These are phyloP conservation scores for Porites evermanni DNA, from an alignment of 92 coral and sea anemone species.

Conservation along the genomic window DNA sequence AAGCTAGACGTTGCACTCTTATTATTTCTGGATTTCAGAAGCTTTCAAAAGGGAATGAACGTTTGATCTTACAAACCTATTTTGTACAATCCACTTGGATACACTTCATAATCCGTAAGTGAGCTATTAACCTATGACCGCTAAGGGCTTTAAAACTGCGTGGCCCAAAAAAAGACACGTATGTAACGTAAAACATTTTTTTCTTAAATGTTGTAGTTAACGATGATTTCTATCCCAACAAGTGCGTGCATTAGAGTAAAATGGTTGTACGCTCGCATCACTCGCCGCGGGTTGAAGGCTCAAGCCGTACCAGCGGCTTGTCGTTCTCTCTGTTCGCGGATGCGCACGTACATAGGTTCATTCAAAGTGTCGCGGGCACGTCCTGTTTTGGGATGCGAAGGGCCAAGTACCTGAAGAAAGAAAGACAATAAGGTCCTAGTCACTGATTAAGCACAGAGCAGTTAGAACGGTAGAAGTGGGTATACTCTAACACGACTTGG, in stretches of 20 bases:
- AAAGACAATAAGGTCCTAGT: neutral
- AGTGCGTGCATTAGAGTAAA: neutral
- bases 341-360: slow-evolving; percentile 84
- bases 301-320: slow-evolving; percentile 99
- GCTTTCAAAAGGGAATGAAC: too few species aligned
- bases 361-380: slow-evolving; percentile 93
- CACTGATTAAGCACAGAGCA: neutral
- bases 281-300: neutral
- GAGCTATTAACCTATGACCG: too few species aligned
- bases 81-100: too few species aligned
- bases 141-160: too few species aligned
- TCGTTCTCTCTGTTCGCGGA: slow-evolving; percentile 82
- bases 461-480: too few species aligned
- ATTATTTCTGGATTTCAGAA: too few species aligned
- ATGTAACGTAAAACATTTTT: neutral
- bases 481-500: too few species aligned
- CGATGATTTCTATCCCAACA: neutral
- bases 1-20: too few species aligned
- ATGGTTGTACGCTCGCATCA: neutral
- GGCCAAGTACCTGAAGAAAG: slow-evolving; percentile 83
- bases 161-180: too few species aligned
- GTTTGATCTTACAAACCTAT: too few species aligned
- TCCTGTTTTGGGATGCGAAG: slow-evolving; percentile 89
- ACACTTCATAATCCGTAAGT: too few species aligned
- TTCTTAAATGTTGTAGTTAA: neutral